phyloP scores from a whole-genome alignment of 2,113 vertebrate genomes.

The Jaculus jaculus region DNA sequence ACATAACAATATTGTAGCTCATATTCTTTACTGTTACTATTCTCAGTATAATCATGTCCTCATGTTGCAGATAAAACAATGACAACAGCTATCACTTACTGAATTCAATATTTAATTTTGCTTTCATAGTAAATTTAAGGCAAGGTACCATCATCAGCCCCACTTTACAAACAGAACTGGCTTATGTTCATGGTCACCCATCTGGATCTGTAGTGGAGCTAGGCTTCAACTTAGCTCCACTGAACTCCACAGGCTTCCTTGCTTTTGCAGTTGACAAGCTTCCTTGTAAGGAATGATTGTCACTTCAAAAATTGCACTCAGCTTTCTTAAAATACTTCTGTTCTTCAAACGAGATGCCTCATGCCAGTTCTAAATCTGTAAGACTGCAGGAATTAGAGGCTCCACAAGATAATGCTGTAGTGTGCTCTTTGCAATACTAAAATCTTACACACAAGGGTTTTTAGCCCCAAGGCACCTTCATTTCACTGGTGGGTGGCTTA shows the following conservation, averaged over 20 bases:
- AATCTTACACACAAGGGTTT: neutral
- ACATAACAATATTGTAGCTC: neutral
- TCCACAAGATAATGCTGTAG: neutral
- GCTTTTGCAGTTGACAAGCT: slow-evolving; percentile 50
- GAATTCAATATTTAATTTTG: neutral
- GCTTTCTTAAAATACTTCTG: slow-evolving; percentile 72
- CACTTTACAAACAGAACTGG: neutral
- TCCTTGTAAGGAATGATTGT: slow-evolving; percentile 61
- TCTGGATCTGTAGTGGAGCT: neutral
- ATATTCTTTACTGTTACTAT: neutral
- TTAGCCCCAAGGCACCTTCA: neutral
- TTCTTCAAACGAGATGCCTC: slow-evolving; percentile 64
- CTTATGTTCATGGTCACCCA: neutral
- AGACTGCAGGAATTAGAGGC: slow-evolving; percentile 46
- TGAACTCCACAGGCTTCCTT: slow-evolving; percentile 12
- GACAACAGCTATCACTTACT: neutral
- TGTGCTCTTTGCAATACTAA: neutral
- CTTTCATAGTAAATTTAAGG: slow-evolving; percentile 1
- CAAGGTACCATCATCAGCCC: neutral
- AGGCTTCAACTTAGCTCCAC: slow-evolving; percentile 34
- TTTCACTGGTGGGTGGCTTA: neutral
- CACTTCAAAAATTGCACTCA: slow-evolving; percentile 65
- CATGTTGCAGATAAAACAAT: neutral
- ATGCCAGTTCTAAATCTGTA: slow-evolving; percentile 67
- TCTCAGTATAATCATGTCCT: neutral